These are phyloP conservation scores for Drosophila nebulosa DNA, from an alignment of 1,140 invertebrate species.

Conservation along the genomic window DNA sequence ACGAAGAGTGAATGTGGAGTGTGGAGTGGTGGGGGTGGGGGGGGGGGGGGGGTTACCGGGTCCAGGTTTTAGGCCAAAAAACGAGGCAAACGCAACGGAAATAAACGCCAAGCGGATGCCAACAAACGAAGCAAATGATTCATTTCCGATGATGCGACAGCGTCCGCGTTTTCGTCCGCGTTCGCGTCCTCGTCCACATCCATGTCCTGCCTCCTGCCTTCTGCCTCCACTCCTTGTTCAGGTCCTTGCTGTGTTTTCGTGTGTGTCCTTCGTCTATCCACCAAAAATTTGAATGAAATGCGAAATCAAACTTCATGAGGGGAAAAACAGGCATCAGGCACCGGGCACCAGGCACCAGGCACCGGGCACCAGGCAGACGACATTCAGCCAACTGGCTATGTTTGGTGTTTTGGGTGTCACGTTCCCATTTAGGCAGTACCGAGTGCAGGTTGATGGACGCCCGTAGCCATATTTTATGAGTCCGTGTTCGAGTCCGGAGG, in stretches of 20 bases:
- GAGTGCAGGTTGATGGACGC: conserved; percentile 59
- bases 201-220: too few relatives aligned
- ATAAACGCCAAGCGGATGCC: conserved; percentile 80
- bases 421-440: conserved; percentile 44
- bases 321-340: conserved; percentile 5
- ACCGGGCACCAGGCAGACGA: conserved; percentile 11
- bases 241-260: not conserved
- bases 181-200: too few relatives aligned
- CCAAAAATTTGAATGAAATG: conserved; percentile 77
- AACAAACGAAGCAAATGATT: conserved; percentile 81
- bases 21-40: not conserved
- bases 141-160: conserved; percentile 81
- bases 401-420: conserved; percentile 58
- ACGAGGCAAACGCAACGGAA: conserved; percentile 70
- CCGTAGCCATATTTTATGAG: conserved; percentile 75
- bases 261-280: conserved; percentile 21
- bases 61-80: conserved; percentile 41
- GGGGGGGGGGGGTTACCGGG: not conserved
- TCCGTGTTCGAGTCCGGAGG: conserved; percentile 18
- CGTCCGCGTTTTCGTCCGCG: conserved; percentile 24
- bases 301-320: conserved; percentile 63
- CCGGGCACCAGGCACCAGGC: conserved; percentile 7
- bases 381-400: too few relatives aligned
- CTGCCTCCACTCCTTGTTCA: too few relatives aligned
- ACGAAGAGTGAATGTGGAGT: too few relatives aligned